Percentiles rank a stretch among this genome's conserved stretches.
Evolutionary conservation across 2,113 vertebrate genomes (phyloP).

Genomic region (Leucopsar rothschildi): DNA sequence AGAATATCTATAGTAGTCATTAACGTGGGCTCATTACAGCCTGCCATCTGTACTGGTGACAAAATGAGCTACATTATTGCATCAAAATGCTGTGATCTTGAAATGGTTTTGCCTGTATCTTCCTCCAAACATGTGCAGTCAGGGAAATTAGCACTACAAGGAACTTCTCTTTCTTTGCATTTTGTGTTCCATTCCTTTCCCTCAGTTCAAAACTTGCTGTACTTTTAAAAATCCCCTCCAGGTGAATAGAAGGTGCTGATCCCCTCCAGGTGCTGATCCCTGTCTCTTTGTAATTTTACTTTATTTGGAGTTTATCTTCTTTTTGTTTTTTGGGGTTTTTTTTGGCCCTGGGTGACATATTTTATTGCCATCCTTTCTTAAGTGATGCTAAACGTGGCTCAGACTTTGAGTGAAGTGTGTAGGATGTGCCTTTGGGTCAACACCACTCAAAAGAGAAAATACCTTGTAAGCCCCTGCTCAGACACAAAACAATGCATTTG

Average conservation of each 20-base stretch:
- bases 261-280: background rate
- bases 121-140: background rate
- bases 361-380: conserved; percentile 6
- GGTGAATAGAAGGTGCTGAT: background rate
- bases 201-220: background rate
- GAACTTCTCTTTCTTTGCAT: background rate
- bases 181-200: background rate
- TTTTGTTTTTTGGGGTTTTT: background rate
- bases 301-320: background rate
- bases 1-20: conserved; percentile 52
- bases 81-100: conserved; percentile 39
- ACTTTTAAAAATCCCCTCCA: background rate
- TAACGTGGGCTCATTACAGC: conserved; percentile 52
- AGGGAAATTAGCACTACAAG: conserved; percentile 2
- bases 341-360: background rate
- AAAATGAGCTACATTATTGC: conserved; percentile 50
- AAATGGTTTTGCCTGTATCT: conserved; percentile 7
- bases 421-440: conserved; percentile 36
- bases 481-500: conserved; percentile 64
- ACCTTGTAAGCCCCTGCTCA: conserved; percentile 53
- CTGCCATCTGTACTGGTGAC: conserved; percentile 57
- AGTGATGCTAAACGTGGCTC: conserved; percentile 18
- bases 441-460: conserved; percentile 58
- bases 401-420: background rate
- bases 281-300: background rate